These are phyloP conservation scores for Antechinus flavipes DNA, from an alignment of 2,113 vertebrate genomes.

Conservation along the genomic window DNA sequence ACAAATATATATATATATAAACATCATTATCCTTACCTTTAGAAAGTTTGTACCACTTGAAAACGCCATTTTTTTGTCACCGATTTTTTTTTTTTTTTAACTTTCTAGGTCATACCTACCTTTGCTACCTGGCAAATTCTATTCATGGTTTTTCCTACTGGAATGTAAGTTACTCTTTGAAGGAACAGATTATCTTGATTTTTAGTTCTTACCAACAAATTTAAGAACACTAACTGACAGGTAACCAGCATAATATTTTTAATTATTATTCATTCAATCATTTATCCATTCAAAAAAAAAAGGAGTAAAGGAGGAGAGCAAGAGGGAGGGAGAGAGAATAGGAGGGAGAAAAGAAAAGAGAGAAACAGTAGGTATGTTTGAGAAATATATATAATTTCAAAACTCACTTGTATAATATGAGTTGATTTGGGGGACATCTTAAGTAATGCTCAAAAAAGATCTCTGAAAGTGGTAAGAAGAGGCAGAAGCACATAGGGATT, in stretches of 20 bases:
- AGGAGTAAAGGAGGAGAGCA: not conserved
- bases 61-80: not conserved
- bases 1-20: no score
- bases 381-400: not conserved
- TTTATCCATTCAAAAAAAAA: not conserved
- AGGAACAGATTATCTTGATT: not conserved
- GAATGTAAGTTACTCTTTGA: not conserved
- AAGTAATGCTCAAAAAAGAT: not conserved
- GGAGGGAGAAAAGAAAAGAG: no score
- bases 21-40: not conserved
- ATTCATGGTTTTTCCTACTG: not conserved
- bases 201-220: not conserved
- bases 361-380: not conserved
- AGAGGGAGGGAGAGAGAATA: no score
- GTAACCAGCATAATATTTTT: not conserved
- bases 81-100: not conserved
- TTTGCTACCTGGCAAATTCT: not conserved
- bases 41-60: not conserved
- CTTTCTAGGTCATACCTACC: not conserved
- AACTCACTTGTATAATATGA: not conserved
- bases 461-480: not conserved
- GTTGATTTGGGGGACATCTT: not conserved
- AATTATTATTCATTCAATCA: not conserved
- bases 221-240: not conserved
- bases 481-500: not conserved